Conservation (phyloP, 2,797 vertebrate species). For the Monodelphis domestica region DNA sequence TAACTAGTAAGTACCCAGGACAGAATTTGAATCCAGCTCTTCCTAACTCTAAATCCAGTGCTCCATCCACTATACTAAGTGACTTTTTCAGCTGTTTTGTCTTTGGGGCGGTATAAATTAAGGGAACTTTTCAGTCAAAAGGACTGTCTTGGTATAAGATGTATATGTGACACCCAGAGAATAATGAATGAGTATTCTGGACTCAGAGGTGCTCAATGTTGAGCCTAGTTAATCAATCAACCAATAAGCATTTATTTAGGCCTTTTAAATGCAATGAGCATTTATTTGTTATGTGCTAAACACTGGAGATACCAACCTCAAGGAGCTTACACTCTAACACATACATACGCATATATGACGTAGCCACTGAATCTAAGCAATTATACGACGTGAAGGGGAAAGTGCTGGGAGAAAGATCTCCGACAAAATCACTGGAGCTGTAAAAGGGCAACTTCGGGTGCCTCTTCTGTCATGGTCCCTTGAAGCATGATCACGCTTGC, state of each 20-base stretch:
- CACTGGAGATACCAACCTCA: background rate
- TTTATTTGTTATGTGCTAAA: background rate
- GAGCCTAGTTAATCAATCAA: background rate
- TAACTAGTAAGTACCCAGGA: background rate
- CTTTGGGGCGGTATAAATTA: background rate
- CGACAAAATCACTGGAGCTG: no score
- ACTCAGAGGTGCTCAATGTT: background rate
- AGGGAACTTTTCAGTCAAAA: background rate
- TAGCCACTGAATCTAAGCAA: background rate
- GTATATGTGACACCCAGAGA: background rate
- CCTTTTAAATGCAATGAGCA: background rate
- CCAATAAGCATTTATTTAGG: background rate
- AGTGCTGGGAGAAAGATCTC: no score
- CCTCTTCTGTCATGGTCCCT: no score
- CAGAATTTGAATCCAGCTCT: background rate
- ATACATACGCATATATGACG: background rate
- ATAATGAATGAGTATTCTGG: background rate
- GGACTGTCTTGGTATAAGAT: background rate
- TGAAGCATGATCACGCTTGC: no score
- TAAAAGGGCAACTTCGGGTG: no score
- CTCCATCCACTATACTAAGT: background rate
- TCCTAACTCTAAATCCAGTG: background rate
- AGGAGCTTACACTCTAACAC: background rate
- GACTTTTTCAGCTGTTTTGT: background rate
- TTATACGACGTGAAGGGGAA: background rate